These are phyloP conservation scores for Pterostichus niger DNA, from an alignment of 2,888 invertebrate genomes.

Conservation along the genomic window DNA sequence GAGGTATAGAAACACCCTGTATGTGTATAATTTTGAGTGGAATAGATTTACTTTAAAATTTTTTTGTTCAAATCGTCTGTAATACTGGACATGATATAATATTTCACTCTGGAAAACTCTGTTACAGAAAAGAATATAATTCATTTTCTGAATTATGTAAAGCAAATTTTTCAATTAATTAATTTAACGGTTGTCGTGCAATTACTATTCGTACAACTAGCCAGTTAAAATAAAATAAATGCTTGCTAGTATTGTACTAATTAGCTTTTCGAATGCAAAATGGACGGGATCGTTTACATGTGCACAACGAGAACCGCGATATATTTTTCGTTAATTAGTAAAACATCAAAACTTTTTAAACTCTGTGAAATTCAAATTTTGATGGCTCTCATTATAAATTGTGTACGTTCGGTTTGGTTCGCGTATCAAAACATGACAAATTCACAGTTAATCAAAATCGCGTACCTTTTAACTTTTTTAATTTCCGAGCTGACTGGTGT, in stretches of 20 bases:
- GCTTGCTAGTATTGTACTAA: conserved; percentile 20
- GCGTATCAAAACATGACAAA: conserved; percentile 29
- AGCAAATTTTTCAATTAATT: background rate
- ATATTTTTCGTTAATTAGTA: conserved; percentile 36
- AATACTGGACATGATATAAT: background rate
- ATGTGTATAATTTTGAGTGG: too few species aligned
- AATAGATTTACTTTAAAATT: too few species aligned
- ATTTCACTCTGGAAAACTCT: background rate
- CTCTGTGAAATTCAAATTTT: conserved; percentile 38
- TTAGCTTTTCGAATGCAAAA: conserved; percentile 34
- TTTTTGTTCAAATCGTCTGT: background rate
- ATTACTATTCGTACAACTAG: background rate
- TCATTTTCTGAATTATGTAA: too few species aligned
- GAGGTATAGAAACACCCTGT: too few species aligned
- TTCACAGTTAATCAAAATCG: conserved; percentile 7
- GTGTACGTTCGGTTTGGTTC: background rate
- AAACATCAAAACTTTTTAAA: conserved; percentile 28
- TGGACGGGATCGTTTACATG: conserved; percentile 19
- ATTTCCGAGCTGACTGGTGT: conserved; percentile 14
- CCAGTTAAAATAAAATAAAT: conserved; percentile 11
- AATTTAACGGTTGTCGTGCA: conserved; percentile 18
- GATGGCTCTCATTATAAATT: conserved; percentile 25
- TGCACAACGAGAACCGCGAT: background rate
- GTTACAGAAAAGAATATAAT: too few species aligned
- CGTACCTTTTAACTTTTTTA: conserved; percentile 45